Evolutionary conservation across 2,888 invertebrate species (phyloP).

Genomic region (Drosophila anceps): DNA sequence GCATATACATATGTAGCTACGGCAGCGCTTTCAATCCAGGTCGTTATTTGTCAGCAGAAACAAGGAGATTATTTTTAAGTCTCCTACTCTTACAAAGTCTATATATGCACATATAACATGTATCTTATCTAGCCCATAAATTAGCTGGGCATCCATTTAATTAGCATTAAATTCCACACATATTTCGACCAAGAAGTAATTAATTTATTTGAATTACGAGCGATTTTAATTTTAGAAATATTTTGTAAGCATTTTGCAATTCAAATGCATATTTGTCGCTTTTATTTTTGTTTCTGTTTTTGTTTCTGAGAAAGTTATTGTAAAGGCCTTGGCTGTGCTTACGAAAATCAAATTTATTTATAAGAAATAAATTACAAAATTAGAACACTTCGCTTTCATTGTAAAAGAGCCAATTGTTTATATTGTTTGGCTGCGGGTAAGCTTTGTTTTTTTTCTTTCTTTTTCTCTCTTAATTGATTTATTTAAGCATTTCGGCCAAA

Average conservation of each 20-base stretch:
- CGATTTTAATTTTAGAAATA: conserved; percentile 27
- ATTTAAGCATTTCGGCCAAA: conserved; percentile 53
- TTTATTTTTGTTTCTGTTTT: not conserved
- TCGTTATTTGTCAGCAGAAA: not conserved
- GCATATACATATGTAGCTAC: not conserved
- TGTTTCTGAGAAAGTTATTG: conserved; percentile 41
- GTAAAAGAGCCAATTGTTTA: conserved; percentile 23
- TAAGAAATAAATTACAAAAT: conserved; percentile 46
- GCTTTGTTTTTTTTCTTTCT: conserved; percentile 2
- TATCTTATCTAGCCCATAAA: not conserved
- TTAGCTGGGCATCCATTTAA: conserved; percentile 17
- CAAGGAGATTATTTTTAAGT: not conserved
- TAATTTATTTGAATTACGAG: conserved; percentile 35
- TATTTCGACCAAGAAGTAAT: conserved; percentile 40
- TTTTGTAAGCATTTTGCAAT: conserved; percentile 41
- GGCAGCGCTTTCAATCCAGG: not conserved
- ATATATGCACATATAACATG: not conserved
- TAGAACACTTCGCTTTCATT: conserved; percentile 60
- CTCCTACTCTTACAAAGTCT: not conserved
- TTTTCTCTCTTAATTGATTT: conserved; percentile 36
- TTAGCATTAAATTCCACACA: conserved; percentile 49
- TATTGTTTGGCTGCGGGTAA: conserved; percentile 1
- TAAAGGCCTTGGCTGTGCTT: conserved; percentile 47
- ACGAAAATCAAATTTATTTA: conserved; percentile 45
- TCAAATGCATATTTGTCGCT: conserved; percentile 13